Evolutionary conservation across 2,113 vertebrate genomes (phyloP).

Genomic region (Cygnus atratus): DNA sequence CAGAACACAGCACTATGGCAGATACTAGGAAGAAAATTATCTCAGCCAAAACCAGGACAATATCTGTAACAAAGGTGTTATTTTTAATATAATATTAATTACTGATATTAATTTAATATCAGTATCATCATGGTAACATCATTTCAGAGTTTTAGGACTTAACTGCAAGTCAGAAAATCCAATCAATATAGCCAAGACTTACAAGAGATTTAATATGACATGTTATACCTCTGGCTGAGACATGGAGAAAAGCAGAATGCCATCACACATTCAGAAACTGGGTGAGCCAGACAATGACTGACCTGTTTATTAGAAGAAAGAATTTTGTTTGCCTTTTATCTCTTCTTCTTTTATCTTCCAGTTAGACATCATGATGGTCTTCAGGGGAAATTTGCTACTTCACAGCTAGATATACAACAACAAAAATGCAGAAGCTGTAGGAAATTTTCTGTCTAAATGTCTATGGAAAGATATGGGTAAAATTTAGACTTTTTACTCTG

Average conservation of each 20-base stretch:
- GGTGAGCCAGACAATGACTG: not conserved
- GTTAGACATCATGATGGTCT: accelerated
- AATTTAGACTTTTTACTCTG: not conserved
- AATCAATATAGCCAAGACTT: not conserved
- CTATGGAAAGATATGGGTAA: not conserved
- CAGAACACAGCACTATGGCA: too few relatives aligned
- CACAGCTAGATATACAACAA: not conserved
- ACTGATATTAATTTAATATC: not conserved
- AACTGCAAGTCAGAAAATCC: not conserved
- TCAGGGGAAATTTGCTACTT: not conserved
- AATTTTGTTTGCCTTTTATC: not conserved
- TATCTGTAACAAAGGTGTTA: not conserved
- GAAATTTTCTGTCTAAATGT: not conserved
- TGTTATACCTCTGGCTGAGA: not conserved
- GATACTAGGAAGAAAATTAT: too few relatives aligned
- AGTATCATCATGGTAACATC: not conserved
- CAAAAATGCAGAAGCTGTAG: not conserved
- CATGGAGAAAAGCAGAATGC: not conserved
- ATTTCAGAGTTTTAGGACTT: not conserved
- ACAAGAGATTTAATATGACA: not conserved
- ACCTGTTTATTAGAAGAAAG: not conserved
- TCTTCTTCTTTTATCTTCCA: not conserved
- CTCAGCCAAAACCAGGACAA: too few relatives aligned
- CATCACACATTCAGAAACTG: not conserved
- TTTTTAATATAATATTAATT: too few relatives aligned